Evolutionary conservation across 2,113 vertebrate species (phyloP), one percentile per base, ranked within the genome.

Genomic region (Pyrgilauda ruficollis): DNA sequence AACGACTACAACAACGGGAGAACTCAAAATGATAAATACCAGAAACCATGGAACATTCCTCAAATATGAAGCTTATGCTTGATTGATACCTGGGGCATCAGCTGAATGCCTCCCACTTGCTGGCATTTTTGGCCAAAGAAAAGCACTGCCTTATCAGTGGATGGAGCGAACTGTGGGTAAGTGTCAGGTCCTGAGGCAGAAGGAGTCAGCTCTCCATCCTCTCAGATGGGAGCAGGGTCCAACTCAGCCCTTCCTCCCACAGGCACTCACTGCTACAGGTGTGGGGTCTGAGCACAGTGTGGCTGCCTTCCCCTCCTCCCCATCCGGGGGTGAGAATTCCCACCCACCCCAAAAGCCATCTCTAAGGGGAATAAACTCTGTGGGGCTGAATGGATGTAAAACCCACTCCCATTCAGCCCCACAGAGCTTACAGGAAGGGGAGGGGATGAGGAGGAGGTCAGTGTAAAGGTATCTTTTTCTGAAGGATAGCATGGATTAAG

Each of bases 161-260:
- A 41, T 30, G 7, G 31, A 78, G 41, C 0, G 1, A 86, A 28
- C 49, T 56, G 62, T 19, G 44, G 16, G 0, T 21, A 72, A 59
- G 28, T 1, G 7, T 22, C 41, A 58, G 18, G 15, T 76, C 20
- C 41, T 2, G 8, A 52, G 28, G 30, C 21, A 44, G 53, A 83
- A 73, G 37, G 59, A 62, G 31, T 6, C 59, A 50, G 35, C 15
- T 74, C 68, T 53, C 28, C 47, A 53, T 5, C 35, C 15, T 7
- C 26, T 74, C 47, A 2, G 3, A 62, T 0, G 6, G 50, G 9
- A 63, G 20, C 2, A 1, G 49, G 0, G 22, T 2, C 44, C 41
- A 41, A 1, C 18, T 41, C 85, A 85, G 56, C 9, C 22, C 14
- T 67, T 33, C 33, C 37, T 63, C 33, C 61, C 3, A 7, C 39